Percentiles rank a stretch among this genome's conserved stretches.
phyloP scores from a whole-genome alignment of 2,797 vertebrate species.

The Notamacropus eugenii region DNA sequence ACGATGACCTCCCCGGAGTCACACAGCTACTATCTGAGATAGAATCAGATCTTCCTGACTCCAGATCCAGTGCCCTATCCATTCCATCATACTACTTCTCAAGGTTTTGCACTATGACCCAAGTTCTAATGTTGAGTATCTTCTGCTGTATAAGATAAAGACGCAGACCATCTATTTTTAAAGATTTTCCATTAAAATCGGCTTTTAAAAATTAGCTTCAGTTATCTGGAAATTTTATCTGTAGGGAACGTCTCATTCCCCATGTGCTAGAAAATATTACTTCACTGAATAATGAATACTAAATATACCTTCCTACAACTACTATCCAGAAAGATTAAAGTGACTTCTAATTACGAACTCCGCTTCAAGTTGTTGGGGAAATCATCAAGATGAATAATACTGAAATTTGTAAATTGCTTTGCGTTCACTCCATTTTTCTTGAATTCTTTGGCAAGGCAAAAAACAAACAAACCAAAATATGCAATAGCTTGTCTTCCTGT shows the following conservation, averaged over 20 bases:
- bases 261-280: conserved; percentile 6
- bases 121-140: background rate
- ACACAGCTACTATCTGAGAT: background rate
- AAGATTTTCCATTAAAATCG: conserved; percentile 10
- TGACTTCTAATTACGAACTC: conserved; percentile 46
- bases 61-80: background rate
- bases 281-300: background rate
- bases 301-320: conserved; percentile 15
- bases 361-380: background rate
- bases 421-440: background rate
- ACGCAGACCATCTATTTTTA: background rate
- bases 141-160: background rate
- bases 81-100: background rate
- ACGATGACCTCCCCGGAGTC: background rate
- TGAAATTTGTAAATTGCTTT: background rate
- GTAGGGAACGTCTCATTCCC: background rate
- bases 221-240: background rate
- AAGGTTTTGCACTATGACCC: background rate
- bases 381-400: background rate
- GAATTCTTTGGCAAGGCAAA: background rate
- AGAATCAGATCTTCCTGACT: background rate
- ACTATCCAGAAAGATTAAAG: conserved; percentile 20
- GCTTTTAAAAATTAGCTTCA: background rate
- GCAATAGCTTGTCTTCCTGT: background rate
- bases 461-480: background rate